Conservation (phyloP, 1,140 invertebrate genomes). For the Pseudomyrmex gracilis region DNA sequence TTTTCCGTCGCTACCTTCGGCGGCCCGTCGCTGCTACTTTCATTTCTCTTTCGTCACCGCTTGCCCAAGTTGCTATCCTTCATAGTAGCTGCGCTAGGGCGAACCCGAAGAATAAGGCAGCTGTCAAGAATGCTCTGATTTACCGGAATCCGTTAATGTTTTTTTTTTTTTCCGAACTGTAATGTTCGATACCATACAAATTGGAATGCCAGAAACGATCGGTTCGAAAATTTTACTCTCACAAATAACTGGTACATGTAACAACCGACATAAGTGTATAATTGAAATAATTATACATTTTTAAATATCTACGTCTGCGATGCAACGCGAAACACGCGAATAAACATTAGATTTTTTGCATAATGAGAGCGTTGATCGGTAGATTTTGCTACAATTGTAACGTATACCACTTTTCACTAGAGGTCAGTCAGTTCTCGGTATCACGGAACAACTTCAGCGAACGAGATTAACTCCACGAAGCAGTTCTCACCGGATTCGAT, state of each 20-base stretch:
- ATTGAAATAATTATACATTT: slow-evolving; percentile 11
- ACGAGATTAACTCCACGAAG: slow-evolving; percentile 53
- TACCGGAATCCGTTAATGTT: slow-evolving; percentile 23
- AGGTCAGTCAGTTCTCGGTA: slow-evolving; percentile 7
- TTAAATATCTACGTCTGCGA: not conserved
- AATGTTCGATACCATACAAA: slow-evolving; percentile 17
- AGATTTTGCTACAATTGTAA: slow-evolving; percentile 25
- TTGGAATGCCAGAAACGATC: slow-evolving; percentile 1
- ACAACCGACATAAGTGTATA: not conserved
- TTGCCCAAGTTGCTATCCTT: slow-evolving; percentile 5
- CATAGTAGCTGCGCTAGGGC: not conserved
- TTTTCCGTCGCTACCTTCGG: slow-evolving; percentile 67
- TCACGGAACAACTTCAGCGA: slow-evolving; percentile 22
- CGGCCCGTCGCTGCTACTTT: slow-evolving; percentile 7
- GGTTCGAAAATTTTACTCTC: not conserved
- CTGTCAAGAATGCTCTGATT: slow-evolving; percentile 61
- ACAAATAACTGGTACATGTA: not conserved
- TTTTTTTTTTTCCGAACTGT: not conserved
- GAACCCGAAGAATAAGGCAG: slow-evolving; percentile 65
- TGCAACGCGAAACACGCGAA: not conserved
- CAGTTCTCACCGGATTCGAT: slow-evolving; percentile 61
- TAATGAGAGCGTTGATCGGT: not conserved
- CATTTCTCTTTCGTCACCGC: slow-evolving; percentile 38
- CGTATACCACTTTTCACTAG: not conserved
- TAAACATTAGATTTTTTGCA: not conserved